Conservation (phyloP, 2,888 invertebrate species). For the Proisotoma minuta region DNA sequence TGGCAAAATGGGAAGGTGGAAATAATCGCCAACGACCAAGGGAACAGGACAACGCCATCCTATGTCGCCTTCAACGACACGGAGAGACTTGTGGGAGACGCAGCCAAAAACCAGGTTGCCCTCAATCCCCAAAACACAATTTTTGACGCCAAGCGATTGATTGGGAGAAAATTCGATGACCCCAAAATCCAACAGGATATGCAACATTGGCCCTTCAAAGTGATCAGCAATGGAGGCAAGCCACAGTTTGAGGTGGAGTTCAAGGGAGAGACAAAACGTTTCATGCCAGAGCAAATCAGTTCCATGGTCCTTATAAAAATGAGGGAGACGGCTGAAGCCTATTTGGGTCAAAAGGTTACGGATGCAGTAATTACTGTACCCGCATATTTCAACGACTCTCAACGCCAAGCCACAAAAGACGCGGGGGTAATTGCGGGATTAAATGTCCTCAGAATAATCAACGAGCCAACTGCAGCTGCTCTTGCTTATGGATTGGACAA, state of each 20-base stretch:
- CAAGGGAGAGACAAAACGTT: slow-evolving; percentile 60
- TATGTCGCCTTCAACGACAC: slow-evolving; percentile 83
- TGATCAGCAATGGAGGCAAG: slow-evolving; percentile 64
- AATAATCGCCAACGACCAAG: slow-evolving; percentile 77
- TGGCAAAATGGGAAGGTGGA: slow-evolving; percentile 78
- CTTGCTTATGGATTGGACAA: slow-evolving; percentile 70
- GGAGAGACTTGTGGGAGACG: slow-evolving; percentile 78
- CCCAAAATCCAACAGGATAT: slow-evolving; percentile 84
- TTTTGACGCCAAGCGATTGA: slow-evolving; percentile 85
- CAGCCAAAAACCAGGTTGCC: slow-evolving; percentile 78
- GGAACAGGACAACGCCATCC: slow-evolving; percentile 75
- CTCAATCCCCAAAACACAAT: slow-evolving; percentile 85
- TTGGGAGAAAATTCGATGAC: slow-evolving; percentile 85
- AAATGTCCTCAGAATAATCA: slow-evolving; percentile 82
- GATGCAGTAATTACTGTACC: slow-evolving; percentile 76
- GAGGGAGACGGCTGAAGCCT: slow-evolving; percentile 86
- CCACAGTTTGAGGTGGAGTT: slow-evolving; percentile 49
- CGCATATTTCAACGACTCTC: slow-evolving; percentile 68
- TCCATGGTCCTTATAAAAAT: slow-evolving; percentile 73
- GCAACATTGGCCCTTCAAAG: slow-evolving; percentile 91
- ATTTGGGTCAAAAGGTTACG: slow-evolving; percentile 70
- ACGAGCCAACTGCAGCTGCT: slow-evolving; percentile 87
- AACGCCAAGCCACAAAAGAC: slow-evolving; percentile 71
- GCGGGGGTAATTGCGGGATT: slow-evolving; percentile 78
- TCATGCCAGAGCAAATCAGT: slow-evolving; percentile 60